Evolutionary conservation across 1,140 invertebrate species (phyloP).

Genomic region (Cherax quadricarinatus): DNA sequence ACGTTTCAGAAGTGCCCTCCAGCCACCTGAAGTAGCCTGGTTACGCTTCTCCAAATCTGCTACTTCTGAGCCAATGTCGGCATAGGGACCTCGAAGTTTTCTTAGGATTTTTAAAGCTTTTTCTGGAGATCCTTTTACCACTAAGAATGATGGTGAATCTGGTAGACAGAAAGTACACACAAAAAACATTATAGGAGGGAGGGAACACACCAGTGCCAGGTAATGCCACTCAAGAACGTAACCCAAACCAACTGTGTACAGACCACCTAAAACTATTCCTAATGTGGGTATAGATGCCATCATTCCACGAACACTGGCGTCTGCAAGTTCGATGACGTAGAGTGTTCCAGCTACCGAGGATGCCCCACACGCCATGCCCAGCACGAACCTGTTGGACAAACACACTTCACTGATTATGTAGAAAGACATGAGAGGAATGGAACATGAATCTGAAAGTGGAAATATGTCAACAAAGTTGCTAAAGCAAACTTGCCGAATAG

Average conservation of each 20-base stretch:
- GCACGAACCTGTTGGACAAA: constrained; percentile 7
- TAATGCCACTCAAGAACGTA: constrained; percentile 31
- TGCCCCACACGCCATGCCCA: constrained; percentile 27
- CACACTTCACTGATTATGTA: too few relatives aligned
- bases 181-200: constrained; percentile 23
- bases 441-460: too few relatives aligned
- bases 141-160: constrained; percentile 20
- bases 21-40: neutral
- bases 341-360: neutral
- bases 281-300: constrained; percentile 16
- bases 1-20: constrained; percentile 9
- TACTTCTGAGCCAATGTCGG: constrained; percentile 32
- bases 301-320: constrained; percentile 33
- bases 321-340: constrained; percentile 42
- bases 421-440: too few relatives aligned
- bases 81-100: constrained; percentile 34
- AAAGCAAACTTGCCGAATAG: too few relatives aligned
- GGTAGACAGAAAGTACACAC: constrained; percentile 26
- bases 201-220: constrained; percentile 34
- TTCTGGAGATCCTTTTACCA: neutral
- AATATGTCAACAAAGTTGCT: too few relatives aligned
- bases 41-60: constrained; percentile 21
- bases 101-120: constrained; percentile 2
- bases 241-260: constrained; percentile 34
- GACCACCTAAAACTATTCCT: constrained; percentile 43